These are phyloP conservation scores for Eudemis profundana DNA, from an alignment of 2,888 invertebrate genomes.

Conservation along the genomic window DNA sequence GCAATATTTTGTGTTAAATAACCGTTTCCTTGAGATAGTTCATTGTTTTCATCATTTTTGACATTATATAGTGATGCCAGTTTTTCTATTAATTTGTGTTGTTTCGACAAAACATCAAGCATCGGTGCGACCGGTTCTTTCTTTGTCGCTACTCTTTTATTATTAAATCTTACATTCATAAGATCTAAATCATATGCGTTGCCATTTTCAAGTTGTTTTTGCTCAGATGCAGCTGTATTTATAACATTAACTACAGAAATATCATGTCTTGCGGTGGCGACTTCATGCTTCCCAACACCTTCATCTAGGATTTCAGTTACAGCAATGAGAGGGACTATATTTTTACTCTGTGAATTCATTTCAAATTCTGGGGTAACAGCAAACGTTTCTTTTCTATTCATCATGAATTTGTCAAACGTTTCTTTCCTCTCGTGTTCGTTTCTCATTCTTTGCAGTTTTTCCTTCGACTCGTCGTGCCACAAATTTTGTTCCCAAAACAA, in stretches of 20 bases:
- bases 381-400: conserved; percentile 52
- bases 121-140: conserved; percentile 51
- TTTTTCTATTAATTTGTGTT: conserved; percentile 25
- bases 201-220: background rate
- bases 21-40: background rate
- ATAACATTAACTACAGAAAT: background rate
- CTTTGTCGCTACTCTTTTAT: background rate
- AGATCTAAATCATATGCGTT: background rate
- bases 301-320: background rate
- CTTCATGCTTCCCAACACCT: background rate
- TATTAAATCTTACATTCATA: too few relatives aligned
- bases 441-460: background rate
- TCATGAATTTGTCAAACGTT: conserved; percentile 52
- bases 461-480: background rate
- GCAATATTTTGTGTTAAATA: background rate
- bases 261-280: background rate
- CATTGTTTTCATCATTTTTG: background rate
- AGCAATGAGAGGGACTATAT: background rate
- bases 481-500: background rate
- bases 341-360: background rate
- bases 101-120: conserved; percentile 37
- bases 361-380: conserved; percentile 48
- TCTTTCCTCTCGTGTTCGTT: conserved; percentile 47
- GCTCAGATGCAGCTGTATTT: background rate
- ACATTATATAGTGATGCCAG: background rate